Percentiles rank a stretch among this genome's conserved stretches.
These are phyloP conservation scores for Euwallacea fornicatus DNA, from an alignment of 1,140 invertebrate genomes.

Conservation along the genomic window DNA sequence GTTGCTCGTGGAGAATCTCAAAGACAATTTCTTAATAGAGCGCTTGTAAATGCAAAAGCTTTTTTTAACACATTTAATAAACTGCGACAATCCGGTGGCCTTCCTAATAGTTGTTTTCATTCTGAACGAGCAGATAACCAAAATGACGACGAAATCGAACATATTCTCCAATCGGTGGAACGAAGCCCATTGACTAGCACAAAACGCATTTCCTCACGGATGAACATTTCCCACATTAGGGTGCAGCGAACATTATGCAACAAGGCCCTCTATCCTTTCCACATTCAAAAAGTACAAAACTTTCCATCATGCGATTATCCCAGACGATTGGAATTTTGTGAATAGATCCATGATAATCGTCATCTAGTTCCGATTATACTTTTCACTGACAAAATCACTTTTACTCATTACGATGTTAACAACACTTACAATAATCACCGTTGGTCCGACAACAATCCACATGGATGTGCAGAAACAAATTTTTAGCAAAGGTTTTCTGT, in stretches of 20 bases:
- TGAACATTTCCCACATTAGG: conserved; percentile 7
- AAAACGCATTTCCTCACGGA: conserved; percentile 7
- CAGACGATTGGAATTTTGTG: conserved; percentile 15
- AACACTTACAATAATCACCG: too few relatives aligned
- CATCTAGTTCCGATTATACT: conserved; percentile 11
- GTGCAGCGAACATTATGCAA: conserved; percentile 4
- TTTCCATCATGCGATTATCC: background rate
- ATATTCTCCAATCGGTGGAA: conserved; percentile 10
- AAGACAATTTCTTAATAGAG: too few relatives aligned
- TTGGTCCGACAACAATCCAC: too few relatives aligned
- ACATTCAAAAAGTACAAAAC: conserved; percentile 10
- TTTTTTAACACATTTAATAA: conserved; percentile 23
- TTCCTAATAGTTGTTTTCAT: conserved; percentile 9
- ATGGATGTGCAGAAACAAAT: too few relatives aligned
- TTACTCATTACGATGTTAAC: too few relatives aligned
- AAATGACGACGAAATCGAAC: conserved; percentile 13
- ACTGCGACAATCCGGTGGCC: conserved; percentile 2
- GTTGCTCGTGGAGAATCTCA: too few relatives aligned
- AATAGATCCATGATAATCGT: conserved; percentile 10
- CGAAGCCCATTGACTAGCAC: background rate
- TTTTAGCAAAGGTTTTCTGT: too few relatives aligned
- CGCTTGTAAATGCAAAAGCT: too few relatives aligned
- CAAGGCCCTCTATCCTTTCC: conserved; percentile 5
- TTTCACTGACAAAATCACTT: conserved; percentile 8
- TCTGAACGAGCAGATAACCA: conserved; percentile 10